Evolutionary conservation across 1,140 invertebrate species (phyloP).

Genomic region (Lepidotrigona ventralis): DNA sequence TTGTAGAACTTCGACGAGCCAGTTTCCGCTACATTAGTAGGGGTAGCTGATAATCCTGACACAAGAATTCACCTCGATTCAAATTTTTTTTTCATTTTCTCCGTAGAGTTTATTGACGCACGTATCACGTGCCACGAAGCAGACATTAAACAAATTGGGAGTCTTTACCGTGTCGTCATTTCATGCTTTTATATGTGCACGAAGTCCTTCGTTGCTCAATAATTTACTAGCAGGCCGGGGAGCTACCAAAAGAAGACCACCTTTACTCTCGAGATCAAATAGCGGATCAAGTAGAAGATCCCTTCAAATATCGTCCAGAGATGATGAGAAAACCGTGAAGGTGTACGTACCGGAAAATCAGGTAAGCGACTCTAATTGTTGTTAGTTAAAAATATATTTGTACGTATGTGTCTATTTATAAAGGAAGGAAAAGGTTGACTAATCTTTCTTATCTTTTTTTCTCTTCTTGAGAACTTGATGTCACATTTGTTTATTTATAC

Average conservation of each 20-base stretch:
- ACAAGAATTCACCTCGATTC: conserved; percentile 5
- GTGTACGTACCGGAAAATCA: conserved; percentile 94
- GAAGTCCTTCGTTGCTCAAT: conserved; percentile 94
- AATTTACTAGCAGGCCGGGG: conserved; percentile 94
- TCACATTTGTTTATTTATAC: no score
- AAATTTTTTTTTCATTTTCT: not conserved
- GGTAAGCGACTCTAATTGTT: conserved; percentile 75
- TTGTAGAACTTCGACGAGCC: conserved; percentile 20
- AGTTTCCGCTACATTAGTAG: conserved; percentile 42
- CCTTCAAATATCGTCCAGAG: conserved; percentile 90
- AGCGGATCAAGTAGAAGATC: conserved; percentile 90
- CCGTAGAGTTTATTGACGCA: conserved; percentile 95
- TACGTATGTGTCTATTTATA: not conserved
- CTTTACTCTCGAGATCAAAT: conserved; percentile 93
- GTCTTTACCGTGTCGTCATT: conserved; percentile 99
- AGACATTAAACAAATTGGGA: conserved; percentile 95
- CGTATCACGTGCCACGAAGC: conserved; percentile 96
- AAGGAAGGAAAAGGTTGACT: no score
- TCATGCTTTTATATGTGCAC: conserved; percentile 97
- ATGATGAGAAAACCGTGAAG: conserved; percentile 93
- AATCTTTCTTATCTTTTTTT: no score
- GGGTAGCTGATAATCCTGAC: conserved; percentile 1
- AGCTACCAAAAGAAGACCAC: conserved; percentile 91
- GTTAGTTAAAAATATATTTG: not conserved
- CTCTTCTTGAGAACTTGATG: no score